These are phyloP conservation scores for Aphidoletes aphidimyza DNA, from an alignment of 2,888 invertebrate species.

Conservation along the genomic window DNA sequence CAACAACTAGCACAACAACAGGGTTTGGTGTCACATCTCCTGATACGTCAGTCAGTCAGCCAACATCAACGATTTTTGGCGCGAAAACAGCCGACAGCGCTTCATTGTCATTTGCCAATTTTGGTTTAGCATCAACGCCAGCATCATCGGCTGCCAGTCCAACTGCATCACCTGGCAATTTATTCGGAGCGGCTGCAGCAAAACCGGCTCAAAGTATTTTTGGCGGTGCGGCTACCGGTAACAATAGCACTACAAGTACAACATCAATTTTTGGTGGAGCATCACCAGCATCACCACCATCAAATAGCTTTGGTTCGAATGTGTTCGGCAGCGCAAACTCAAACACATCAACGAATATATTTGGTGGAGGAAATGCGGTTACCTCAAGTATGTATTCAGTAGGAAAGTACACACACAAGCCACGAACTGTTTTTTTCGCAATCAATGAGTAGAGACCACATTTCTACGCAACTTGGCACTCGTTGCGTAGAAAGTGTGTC, in stretches of 20 bases:
- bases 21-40: not conserved
- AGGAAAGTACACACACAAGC: not conserved
- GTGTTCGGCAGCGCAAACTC: not conserved
- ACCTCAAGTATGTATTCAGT: not conserved
- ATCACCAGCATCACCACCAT: conserved; percentile 49
- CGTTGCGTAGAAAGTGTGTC: no score
- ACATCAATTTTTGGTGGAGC: conserved; percentile 54
- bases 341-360: not conserved
- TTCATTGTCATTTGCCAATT: not conserved
- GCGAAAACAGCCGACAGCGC: not conserved
- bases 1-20: not conserved
- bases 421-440: not conserved
- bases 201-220: conserved; percentile 29
- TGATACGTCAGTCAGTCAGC: not conserved
- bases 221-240: conserved; percentile 17
- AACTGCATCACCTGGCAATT: not conserved
- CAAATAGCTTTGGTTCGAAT: conserved; percentile 37
- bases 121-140: not conserved
- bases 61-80: not conserved
- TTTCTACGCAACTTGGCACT: no score
- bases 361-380: conserved; percentile 6
- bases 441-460: no score
- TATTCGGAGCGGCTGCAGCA: not conserved
- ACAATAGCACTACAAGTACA: not conserved
- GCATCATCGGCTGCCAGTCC: not conserved